phyloP scores from a whole-genome alignment of 1,140 invertebrate species.

The Subanguina moxae region DNA sequence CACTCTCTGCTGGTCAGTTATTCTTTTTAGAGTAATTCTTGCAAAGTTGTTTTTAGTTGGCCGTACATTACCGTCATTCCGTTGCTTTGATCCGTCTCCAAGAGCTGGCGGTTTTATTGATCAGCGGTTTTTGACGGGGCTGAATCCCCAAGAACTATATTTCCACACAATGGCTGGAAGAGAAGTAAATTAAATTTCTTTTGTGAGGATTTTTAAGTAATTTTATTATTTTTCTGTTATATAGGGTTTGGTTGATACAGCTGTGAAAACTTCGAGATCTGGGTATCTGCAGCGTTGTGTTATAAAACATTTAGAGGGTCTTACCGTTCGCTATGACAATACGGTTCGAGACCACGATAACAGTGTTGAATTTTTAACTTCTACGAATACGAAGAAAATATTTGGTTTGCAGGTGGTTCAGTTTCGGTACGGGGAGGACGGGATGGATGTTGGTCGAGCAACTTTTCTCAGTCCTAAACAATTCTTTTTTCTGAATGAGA shows the following conservation, averaged over 20 bases:
- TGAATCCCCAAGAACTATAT: constrained; percentile 94
- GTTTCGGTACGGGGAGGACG: constrained; percentile 96
- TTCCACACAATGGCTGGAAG: constrained; percentile 99
- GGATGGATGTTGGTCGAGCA: constrained; percentile 81
- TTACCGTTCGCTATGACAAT: constrained; percentile 73
- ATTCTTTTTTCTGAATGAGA: constrained; percentile 76
- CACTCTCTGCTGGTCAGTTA: constrained; percentile 71
- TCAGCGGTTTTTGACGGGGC: constrained; percentile 91
- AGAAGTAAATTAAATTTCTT: constrained; percentile 67
- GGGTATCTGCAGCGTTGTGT: constrained; percentile 96
- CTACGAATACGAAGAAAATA: too few relatives aligned
- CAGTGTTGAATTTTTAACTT: constrained; percentile 77
- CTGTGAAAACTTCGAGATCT: constrained; percentile 83
- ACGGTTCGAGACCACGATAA: constrained; percentile 91
- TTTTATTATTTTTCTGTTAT: not conserved
- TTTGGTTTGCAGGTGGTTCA: constrained; percentile 56
- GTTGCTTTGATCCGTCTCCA: constrained; percentile 81
- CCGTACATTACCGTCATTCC: constrained; percentile 83
- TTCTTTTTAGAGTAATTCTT: too few relatives aligned
- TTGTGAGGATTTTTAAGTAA: too few relatives aligned
- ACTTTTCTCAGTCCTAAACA: constrained; percentile 78
- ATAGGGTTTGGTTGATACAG: constrained; percentile 70
- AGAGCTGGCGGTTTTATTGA: constrained; percentile 92
- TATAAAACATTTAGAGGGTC: constrained; percentile 93
- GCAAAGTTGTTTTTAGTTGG: constrained; percentile 66